These are phyloP conservation scores for Sycobia sp. DNA, from an alignment of 1,140 invertebrate genomes.

Conservation along the genomic window DNA sequence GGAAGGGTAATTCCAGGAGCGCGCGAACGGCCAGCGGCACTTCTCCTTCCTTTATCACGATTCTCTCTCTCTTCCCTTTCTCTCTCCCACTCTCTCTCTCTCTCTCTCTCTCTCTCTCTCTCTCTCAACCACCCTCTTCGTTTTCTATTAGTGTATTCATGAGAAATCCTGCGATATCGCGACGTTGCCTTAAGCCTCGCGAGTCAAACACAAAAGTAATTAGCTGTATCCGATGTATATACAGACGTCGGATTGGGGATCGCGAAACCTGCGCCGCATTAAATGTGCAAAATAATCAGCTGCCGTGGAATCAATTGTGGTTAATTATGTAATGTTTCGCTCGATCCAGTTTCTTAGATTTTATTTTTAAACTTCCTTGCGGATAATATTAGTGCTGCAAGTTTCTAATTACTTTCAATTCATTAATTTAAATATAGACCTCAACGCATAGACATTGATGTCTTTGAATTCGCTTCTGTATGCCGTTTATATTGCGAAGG, in stretches of 20 bases:
- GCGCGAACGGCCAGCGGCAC: conserved; percentile 14
- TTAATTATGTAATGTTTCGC: too few species aligned
- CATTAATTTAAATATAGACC: too few species aligned
- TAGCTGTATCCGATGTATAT: too few species aligned
- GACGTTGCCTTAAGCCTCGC: conserved; percentile 14
- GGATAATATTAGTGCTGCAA: too few species aligned
- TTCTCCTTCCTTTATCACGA: neutral
- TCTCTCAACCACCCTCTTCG: neutral
- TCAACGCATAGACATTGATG: too few species aligned
- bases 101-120: neutral
- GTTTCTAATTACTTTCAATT: too few species aligned
- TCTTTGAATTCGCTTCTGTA: too few species aligned
- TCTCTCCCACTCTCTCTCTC: too few species aligned
- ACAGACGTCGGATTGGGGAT: conserved; percentile 7
- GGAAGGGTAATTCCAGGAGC: conserved; percentile 27
- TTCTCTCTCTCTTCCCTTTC: conserved; percentile 8
- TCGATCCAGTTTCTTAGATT: too few species aligned
- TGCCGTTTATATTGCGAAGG: too few species aligned
- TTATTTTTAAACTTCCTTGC: too few species aligned
- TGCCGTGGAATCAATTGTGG: conserved; percentile 4
- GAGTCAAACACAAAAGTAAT: conserved; percentile 49
- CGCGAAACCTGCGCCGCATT: conserved; percentile 9
- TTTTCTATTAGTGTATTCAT: conserved; percentile 51
- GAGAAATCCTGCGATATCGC: conserved; percentile 43
- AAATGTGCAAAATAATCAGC: conserved; percentile 22